Evolutionary conservation across 2,888 invertebrate species (phyloP).

Genomic region (Folsomia manolachei): DNA sequence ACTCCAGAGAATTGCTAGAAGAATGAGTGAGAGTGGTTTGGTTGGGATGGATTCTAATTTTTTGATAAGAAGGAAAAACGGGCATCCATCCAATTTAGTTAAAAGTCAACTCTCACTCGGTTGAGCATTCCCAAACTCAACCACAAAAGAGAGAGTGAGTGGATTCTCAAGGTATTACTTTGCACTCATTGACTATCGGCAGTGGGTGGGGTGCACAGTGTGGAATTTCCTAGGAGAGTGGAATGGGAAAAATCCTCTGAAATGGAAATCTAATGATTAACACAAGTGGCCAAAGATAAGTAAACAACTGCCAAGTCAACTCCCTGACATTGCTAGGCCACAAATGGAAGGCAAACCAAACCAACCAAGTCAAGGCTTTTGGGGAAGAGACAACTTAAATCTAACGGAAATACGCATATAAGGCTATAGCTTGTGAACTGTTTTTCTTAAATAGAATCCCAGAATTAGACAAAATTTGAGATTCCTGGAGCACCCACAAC

Average conservation of each 20-base stretch:
- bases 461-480: no score
- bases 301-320: slow-evolving; percentile 12
- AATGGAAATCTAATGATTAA: slow-evolving; percentile 21
- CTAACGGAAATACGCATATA: no score
- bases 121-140: not conserved
- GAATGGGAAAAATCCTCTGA: slow-evolving; percentile 7
- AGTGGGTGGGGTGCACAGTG: not conserved
- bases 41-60: slow-evolving; percentile 46
- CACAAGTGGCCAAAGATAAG: slow-evolving; percentile 20
- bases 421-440: no score
- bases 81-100: slow-evolving; percentile 48
- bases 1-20: slow-evolving; percentile 7
- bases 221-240: not conserved
- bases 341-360: no score
- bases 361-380: no score
- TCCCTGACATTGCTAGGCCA: not conserved
- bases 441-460: no score
- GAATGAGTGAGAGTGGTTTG: not conserved
- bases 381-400: no score
- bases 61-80: slow-evolving; percentile 47
- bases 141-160: not conserved
- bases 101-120: slow-evolving; percentile 37
- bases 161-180: not conserved
- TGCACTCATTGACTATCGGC: not conserved
- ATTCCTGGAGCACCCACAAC: no score